Base-by-base conservation (phyloP, 37 sponge, comb jelly and placozoan genomes). In the Agelas oroides region DNA sequence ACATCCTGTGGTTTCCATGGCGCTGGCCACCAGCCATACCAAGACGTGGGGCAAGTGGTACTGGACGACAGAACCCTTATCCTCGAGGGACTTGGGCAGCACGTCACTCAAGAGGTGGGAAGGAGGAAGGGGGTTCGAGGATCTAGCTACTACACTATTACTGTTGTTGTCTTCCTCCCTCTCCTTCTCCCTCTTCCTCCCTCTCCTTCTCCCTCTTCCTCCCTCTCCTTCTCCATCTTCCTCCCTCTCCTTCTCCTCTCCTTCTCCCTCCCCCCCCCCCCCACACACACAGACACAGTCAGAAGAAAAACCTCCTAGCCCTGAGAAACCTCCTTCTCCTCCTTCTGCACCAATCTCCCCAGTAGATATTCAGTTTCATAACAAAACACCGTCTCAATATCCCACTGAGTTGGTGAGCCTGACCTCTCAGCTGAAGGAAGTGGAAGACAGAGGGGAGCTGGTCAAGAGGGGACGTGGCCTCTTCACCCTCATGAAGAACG, bases 1-100 rank as follows among this genome's bases (percentile, higher is more conserved):
- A 52, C 35, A 28, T 41, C 71, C 30, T 81, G 84, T 78, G 89
- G 89, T 19, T 89, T 89, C 58, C 84, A 89, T 41, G 77, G 84
- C 8, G 13, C 73, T 34, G 27, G 53, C 25, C n/a, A 32, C 40
- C 63, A 62, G n/a, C 77, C 82, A 0, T 89, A 89, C 37, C 28
- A 78, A 20, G 89, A 89, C 27, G 62, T 89, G 59, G 89, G 89
- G 8, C 46, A 67, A 19, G 89, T 89, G 59, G 39, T 33, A 20
- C 31, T 89, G 66, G 79, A 89, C 41, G 89, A 89, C 35, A 59
- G 64, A 39, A 60, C 27, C 19, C 67, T 89, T 24, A 78, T 89
- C 14, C 63, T 78, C 73, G 77, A 83, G 18, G 84, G 78, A 21
- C 78, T 89, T 30, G 89, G 89, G 30, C 89, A 89, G 71, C 27